phyloP scores from a whole-genome alignment of 2,797 vertebrate genomes.

The Manis javanica region DNA sequence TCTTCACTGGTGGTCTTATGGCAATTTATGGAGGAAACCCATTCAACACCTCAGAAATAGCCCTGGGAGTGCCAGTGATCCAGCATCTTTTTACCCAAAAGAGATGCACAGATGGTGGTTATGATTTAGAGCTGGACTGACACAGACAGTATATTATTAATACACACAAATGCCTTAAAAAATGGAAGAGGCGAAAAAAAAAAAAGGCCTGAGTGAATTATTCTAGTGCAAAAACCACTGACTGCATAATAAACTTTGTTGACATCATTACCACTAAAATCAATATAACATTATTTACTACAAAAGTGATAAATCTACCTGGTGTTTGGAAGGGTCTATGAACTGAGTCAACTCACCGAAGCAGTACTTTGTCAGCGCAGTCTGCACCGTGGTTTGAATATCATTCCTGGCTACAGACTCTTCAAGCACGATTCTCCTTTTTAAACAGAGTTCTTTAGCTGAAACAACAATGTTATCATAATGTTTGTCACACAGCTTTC shows the following conservation, averaged over 20 bases:
- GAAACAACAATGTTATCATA: not conserved
- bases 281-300: not conserved
- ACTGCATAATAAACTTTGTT: not conserved
- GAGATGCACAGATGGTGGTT: not conserved
- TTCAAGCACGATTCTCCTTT: not conserved
- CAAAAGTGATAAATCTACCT: not conserved
- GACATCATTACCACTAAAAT: not conserved
- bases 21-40: not conserved
- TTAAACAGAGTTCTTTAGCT: not conserved
- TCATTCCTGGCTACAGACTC: not conserved
- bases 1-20: not conserved
- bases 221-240: not conserved
- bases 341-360: not conserved
- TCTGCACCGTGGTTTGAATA: not conserved
- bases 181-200: not conserved
- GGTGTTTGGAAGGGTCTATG: not conserved
- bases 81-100: not conserved
- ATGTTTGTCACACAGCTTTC: not conserved
- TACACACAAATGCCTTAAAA: not conserved
- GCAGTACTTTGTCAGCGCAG: not conserved
- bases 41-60: not conserved
- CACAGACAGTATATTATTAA: not conserved
- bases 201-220: not conserved
- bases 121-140: not conserved
- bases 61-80: not conserved